Evolutionary conservation across 1,140 invertebrate genomes (phyloP).

Genomic region (Lysiphlebus fabarum): DNA sequence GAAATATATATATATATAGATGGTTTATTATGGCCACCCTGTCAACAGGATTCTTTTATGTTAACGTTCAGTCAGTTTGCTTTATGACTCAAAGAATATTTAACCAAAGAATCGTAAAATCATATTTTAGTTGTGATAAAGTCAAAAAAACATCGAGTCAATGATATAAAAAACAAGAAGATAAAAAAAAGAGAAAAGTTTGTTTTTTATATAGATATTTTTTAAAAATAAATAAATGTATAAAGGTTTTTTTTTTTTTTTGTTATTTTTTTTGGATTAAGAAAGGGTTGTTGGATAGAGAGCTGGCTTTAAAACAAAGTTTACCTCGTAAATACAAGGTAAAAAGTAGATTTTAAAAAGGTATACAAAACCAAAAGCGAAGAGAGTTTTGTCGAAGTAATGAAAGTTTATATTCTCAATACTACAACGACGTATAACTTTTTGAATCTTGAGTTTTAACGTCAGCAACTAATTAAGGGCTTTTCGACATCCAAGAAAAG

Average conservation of each 20-base stretch:
- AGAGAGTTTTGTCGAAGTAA: not conserved
- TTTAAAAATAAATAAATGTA: not conserved
- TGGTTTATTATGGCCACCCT: conserved; percentile 9
- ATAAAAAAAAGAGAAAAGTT: not conserved
- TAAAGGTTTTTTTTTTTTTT: not conserved
- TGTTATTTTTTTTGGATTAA: too few species aligned
- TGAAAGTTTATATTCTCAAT: conserved; percentile 9
- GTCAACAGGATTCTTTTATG: conserved; percentile 12
- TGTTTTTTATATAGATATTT: not conserved
- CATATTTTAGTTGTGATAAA: conserved; percentile 52
- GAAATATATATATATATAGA: conserved; percentile 11
- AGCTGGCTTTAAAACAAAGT: conserved; percentile 46
- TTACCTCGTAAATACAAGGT: conserved; percentile 46
- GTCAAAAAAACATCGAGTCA: conserved; percentile 45
- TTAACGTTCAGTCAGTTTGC: conserved; percentile 8
- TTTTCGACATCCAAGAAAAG: conserved; percentile 23
- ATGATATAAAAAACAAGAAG: conserved; percentile 1
- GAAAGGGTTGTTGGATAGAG: conserved; percentile 22
- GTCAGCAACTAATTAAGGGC: conserved; percentile 23
- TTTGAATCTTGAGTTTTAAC: conserved; percentile 19
- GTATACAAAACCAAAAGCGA: conserved; percentile 2
- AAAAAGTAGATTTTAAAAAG: not conserved
- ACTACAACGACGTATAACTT: conserved; percentile 16
- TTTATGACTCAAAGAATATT: conserved; percentile 40
- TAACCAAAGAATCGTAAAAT: conserved; percentile 51